phyloP scores from a whole-genome alignment of 2,888 invertebrate genomes.

The Sialis fuliginosa region DNA sequence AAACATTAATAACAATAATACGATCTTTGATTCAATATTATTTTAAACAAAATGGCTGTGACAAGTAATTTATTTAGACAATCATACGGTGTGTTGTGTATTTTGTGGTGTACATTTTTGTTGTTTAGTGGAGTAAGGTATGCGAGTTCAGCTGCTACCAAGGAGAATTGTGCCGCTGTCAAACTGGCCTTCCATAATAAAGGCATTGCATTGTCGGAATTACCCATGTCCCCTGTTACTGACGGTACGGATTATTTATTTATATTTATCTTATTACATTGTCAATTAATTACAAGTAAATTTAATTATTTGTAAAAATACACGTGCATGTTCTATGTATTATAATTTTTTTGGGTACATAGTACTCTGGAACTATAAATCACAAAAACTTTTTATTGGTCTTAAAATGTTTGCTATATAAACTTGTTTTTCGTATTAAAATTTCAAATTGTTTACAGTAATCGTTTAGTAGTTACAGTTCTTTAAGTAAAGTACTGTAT shows the following conservation, averaged over 20 bases:
- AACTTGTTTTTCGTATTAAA: too few relatives aligned
- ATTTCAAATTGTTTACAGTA: too few relatives aligned
- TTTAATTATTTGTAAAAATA: too few relatives aligned
- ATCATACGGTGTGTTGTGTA: background rate
- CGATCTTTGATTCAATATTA: background rate
- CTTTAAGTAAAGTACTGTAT: too few relatives aligned
- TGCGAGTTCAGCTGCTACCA: background rate
- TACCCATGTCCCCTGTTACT: slow-evolving; percentile 33
- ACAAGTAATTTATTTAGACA: slow-evolving; percentile 1
- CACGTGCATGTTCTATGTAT: too few relatives aligned
- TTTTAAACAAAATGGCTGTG: slow-evolving; percentile 3
- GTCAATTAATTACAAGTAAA: too few relatives aligned
- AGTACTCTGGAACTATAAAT: too few relatives aligned
- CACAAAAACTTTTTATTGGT: too few relatives aligned
- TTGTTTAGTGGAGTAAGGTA: background rate
- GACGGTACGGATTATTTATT: slow-evolving; percentile 20
- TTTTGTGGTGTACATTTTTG: slow-evolving; percentile 1
- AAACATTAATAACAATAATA: background rate
- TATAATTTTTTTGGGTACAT: too few relatives aligned
- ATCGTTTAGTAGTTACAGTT: too few relatives aligned
- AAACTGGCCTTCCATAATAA: slow-evolving; percentile 31
- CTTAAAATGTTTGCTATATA: too few relatives aligned
- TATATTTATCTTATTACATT: too few relatives aligned
- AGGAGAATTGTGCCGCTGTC: slow-evolving; percentile 29
- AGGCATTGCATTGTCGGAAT: slow-evolving; percentile 30